Conservation (phyloP, 2,888 invertebrate species). For the Cataglyphis cursor region DNA sequence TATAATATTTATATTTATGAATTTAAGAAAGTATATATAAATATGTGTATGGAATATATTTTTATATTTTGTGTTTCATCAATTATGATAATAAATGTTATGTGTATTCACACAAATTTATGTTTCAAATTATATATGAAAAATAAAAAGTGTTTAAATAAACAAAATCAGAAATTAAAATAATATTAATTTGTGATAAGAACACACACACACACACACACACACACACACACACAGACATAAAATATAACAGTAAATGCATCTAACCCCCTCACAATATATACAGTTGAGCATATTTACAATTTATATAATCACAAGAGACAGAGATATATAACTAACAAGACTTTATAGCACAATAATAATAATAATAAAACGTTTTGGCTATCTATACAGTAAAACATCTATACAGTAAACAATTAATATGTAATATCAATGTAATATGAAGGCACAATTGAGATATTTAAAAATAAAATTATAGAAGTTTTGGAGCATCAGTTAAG, state of each 20-base stretch:
- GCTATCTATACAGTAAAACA: not conserved
- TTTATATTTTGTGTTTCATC: not conserved
- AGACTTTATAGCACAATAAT: not conserved
- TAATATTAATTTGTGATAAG: not conserved
- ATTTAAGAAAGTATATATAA: not conserved
- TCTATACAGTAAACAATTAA: slow-evolving; percentile 20
- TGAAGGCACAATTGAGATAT: not conserved
- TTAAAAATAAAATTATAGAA: not conserved
- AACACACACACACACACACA: not conserved
- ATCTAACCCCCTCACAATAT: not conserved
- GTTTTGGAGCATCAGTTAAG: not conserved
- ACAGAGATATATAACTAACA: not conserved
- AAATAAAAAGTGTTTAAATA: not conserved
- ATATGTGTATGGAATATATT: not conserved
- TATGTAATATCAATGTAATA: not conserved
- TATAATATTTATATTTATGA: slow-evolving; percentile 1
- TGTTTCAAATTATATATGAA: not conserved
- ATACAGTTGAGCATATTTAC: not conserved
- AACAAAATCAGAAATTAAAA: not conserved
- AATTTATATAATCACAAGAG: slow-evolving; percentile 34
- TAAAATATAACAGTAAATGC: slow-evolving; percentile 10
- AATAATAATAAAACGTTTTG: not conserved
- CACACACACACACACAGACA: too few species aligned
- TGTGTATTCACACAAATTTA: not conserved
- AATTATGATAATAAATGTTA: not conserved